Percentiles rank a stretch among this genome's conserved stretches.
Evolutionary conservation across 37 sponge, comb jelly and placozoan species (phyloP).

Genomic region (Halisarca cf. caerulea): DNA sequence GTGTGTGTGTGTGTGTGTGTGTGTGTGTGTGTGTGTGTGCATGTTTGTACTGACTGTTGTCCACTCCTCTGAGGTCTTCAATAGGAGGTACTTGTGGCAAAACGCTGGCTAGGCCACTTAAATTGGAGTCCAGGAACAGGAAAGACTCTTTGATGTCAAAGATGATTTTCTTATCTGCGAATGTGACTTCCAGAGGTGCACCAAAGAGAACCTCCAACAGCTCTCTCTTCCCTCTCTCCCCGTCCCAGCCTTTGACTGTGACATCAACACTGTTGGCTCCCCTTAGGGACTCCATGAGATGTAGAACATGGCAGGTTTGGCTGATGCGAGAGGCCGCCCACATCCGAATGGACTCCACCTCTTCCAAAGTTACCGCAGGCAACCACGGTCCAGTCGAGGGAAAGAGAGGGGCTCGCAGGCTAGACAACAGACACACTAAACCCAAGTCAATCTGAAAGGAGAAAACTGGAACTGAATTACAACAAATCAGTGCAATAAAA

Average conservation of each 20-base stretch:
- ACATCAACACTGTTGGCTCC: not conserved
- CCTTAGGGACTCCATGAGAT: slow-evolving; percentile 20
- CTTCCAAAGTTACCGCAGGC: slow-evolving; percentile 16
- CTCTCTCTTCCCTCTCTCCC: not conserved
- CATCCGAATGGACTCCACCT: not conserved
- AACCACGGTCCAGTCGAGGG: slow-evolving; percentile 26
- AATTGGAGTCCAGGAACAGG: not conserved
- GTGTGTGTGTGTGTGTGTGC: too few species aligned
- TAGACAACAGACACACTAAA: slow-evolving; percentile 52
- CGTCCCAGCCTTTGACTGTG: not conserved
- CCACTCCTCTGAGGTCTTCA: slow-evolving; percentile 9
- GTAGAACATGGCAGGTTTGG: slow-evolving; percentile 1
- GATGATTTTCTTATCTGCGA: not conserved
- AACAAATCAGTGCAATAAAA: too few species aligned
- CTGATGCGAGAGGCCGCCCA: not conserved
- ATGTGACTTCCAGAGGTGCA: not conserved
- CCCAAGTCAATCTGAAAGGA: slow-evolving; percentile 36
- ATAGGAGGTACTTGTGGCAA: not conserved
- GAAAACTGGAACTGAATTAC: too few species aligned
- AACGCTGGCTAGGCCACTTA: not conserved
- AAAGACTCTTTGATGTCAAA: slow-evolving; percentile 15
- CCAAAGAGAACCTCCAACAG: not conserved
- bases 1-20: too few species aligned
- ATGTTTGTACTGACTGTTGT: not conserved
- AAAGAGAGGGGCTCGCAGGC: slow-evolving; percentile 41